These are phyloP conservation scores for Mustelus asterias DNA, from an alignment of 2,113 vertebrate species.

Conservation along the genomic window DNA sequence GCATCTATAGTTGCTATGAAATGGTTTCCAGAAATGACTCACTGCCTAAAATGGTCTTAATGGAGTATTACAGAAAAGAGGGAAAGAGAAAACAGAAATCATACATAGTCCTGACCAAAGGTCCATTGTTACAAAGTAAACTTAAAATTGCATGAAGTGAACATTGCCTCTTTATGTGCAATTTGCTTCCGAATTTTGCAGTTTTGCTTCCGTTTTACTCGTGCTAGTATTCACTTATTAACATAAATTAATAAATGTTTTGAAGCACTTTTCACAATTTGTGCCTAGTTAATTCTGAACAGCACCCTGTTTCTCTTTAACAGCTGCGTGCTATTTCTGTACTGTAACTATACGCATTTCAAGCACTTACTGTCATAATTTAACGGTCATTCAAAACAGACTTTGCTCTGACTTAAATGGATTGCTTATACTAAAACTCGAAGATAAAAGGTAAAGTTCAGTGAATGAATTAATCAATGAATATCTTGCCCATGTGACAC, in stretches of 20 bases:
- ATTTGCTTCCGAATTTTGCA: background rate
- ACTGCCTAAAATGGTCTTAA: background rate
- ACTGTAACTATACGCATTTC: background rate
- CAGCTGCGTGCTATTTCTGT: constrained; percentile 35
- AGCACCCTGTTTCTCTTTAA: background rate
- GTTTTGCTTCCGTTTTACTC: background rate
- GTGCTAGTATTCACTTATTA: background rate
- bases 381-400: background rate
- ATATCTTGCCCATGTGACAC: background rate
- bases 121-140: background rate
- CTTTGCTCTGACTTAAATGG: background rate
- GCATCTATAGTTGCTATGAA: background rate
- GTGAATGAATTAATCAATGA: background rate
- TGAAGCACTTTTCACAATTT: background rate
- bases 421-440: background rate
- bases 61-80: background rate
- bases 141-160: background rate
- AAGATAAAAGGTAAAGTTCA: background rate
- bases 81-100: background rate
- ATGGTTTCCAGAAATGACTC: background rate
- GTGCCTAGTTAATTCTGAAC: no score
- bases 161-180: background rate
- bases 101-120: background rate
- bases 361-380: constrained; percentile 1
- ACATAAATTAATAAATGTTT: background rate